Evolutionary conservation across 2,797 vertebrate genomes (phyloP), one percentile per base, ranked within the genome.

Genomic region (Alectoris magna): DNA sequence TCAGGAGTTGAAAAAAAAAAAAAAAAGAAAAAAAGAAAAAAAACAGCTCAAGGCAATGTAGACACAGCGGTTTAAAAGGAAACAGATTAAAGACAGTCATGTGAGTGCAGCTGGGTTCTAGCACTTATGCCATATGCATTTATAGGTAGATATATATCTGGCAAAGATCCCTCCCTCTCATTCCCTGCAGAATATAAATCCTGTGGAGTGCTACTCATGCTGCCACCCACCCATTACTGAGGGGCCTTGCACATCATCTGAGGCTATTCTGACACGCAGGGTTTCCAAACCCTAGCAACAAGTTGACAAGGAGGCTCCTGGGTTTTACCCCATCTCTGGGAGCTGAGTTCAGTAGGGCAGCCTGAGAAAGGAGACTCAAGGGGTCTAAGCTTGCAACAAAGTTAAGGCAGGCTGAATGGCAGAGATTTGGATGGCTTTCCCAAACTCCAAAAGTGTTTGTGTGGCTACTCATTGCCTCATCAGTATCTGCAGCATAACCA

Each of bases 31-130:
- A 66, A 75, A 9, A 58, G 76, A 90, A 31, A 66, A 75, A 88
- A 84, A 38, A 68, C 71, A 88, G 41, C 80, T 94, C 71, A 79
- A 49, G 88, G 86, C 64, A 93, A 74, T 13, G 68, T 55, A 79
- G 86, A 84, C 68, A 91, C 31, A 68, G 68, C 56, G 38, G 84
- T 88, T 92, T 91, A 76, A 92, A 91, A 70, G 48, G 80, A 79
- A 94, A 84, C 19, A 31, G 70, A 78, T 91, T 90, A 87, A 92
- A 95, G 63, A 56, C 18, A 41, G 67, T 60, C 85, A 90, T 0
- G 0, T 71, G 70, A 88, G 70, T 56, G 36, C 48, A 84, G 67
- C 56, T 86, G 34, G 79, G 68, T 73, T 34, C 84, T 56, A 90
- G 74, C 22, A 92, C 44, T 58, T 93, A 73, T 24, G 44, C 77